Evolutionary conservation across 2,113 vertebrate species (phyloP).

Genomic region (Phalacrocorax brasilianus): DNA sequence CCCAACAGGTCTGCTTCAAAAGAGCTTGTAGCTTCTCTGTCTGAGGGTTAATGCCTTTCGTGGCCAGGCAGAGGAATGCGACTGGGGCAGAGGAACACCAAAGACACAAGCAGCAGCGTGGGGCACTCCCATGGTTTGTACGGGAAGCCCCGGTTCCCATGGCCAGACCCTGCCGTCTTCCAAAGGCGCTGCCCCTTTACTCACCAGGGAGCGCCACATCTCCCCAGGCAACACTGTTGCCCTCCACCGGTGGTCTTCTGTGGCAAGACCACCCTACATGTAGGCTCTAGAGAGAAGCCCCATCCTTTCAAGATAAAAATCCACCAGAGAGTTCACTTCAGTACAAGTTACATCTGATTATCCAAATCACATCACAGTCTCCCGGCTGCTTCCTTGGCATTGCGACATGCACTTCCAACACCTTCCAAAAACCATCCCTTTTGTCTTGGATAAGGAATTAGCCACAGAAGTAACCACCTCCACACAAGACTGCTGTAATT

Average conservation of each 20-base stretch:
- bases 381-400: conserved; percentile 30
- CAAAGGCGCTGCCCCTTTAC: not conserved
- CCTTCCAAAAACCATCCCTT: not conserved
- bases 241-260: not conserved
- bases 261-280: not conserved
- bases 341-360: conserved; percentile 26
- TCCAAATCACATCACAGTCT: conserved; percentile 26
- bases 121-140: rapidly evolving
- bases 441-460: not conserved
- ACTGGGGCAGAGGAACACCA: rapidly evolving
- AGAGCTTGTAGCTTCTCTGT: not conserved
- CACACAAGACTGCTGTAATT: conserved; percentile 40
- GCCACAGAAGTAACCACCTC: conserved; percentile 43
- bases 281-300: not conserved
- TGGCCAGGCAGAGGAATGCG: not conserved
- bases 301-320: conserved; percentile 21
- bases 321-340: not conserved
- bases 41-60: rapidly evolving
- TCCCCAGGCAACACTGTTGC: not conserved
- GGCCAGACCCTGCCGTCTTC: not conserved
- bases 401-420: not conserved
- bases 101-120: not conserved
- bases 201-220: not conserved
- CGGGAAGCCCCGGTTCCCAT: rapidly evolving
- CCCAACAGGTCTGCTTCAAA: not conserved